phyloP scores from a whole-genome alignment of 2,888 invertebrate species.

The Andricus curvator region DNA sequence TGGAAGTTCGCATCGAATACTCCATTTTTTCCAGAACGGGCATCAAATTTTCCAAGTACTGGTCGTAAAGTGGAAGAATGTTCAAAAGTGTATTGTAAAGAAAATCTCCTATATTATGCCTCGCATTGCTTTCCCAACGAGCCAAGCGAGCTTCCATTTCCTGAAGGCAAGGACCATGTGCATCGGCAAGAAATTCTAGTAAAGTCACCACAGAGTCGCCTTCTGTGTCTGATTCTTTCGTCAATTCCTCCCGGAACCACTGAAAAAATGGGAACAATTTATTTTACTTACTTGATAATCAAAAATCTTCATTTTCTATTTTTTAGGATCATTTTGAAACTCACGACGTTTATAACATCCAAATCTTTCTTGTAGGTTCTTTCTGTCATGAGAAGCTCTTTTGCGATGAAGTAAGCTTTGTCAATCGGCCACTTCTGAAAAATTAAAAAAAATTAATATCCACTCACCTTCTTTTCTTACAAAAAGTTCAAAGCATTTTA shows the following conservation, averaged over 20 bases:
- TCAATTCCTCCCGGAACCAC: conserved; percentile 88
- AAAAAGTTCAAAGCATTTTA: neutral
- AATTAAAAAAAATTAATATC: conserved; percentile 38
- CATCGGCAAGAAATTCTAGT: conserved; percentile 88
- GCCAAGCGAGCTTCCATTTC: conserved; percentile 88
- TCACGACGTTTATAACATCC: conserved; percentile 92
- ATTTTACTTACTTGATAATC: conserved; percentile 15
- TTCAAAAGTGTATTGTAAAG: conserved; percentile 84
- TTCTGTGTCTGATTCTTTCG: conserved; percentile 82
- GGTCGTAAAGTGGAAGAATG: conserved; percentile 84
- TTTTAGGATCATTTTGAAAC: conserved; percentile 70
- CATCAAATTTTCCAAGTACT: conserved; percentile 86
- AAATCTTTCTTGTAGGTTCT: conserved; percentile 96
- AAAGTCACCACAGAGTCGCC: conserved; percentile 82
- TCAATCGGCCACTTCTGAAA: conserved; percentile 84
- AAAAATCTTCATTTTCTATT: neutral
- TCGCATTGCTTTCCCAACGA: conserved; percentile 84
- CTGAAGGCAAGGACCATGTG: conserved; percentile 89
- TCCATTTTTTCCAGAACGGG: conserved; percentile 90
- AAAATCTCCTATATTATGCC: conserved; percentile 87
- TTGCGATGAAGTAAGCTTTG: conserved; percentile 90
- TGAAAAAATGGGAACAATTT: conserved; percentile 71
- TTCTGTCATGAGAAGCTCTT: conserved; percentile 97
- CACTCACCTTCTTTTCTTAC: neutral
- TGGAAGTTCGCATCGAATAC: conserved; percentile 85